Conservation (phyloP, 2,113 vertebrate species). For the Gopherus flavomarginatus region DNA sequence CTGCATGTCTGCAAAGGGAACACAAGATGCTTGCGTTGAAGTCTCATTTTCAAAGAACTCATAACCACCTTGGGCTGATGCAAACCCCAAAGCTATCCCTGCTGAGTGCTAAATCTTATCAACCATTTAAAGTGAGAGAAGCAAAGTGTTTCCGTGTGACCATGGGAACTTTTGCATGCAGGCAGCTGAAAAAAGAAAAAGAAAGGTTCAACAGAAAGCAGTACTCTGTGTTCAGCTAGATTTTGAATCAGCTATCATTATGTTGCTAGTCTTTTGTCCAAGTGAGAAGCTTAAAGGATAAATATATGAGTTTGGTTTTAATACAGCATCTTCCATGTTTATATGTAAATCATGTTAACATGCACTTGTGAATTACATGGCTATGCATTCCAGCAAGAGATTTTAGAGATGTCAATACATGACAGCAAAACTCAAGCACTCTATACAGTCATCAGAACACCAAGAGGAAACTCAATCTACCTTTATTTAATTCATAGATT, state of each 20-base stretch:
- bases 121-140: conserved; percentile 26
- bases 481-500: background rate
- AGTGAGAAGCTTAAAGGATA: background rate
- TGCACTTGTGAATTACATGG: background rate
- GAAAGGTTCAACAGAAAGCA: background rate
- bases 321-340: background rate
- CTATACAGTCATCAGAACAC: conserved; percentile 1
- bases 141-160: conserved; percentile 15
- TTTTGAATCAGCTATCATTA: background rate
- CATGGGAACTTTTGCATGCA: conserved; percentile 24
- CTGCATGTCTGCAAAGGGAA: conserved; percentile 91
- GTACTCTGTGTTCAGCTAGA: background rate
- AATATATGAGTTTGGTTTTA: background rate
- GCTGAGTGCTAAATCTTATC: conserved; percentile 44
- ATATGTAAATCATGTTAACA: conserved; percentile 6
- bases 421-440: background rate
- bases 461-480: background rate
- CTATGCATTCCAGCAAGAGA: conserved; percentile 32
- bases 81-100: conserved; percentile 61
- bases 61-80: conserved; percentile 80
- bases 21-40: conserved; percentile 92
- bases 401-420: background rate
- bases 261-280: background rate
- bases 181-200: background rate
- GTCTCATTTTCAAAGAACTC: conserved; percentile 81